Conservation (phyloP, 2,797 vertebrate genomes). For the Geotrypetes seraphini region DNA sequence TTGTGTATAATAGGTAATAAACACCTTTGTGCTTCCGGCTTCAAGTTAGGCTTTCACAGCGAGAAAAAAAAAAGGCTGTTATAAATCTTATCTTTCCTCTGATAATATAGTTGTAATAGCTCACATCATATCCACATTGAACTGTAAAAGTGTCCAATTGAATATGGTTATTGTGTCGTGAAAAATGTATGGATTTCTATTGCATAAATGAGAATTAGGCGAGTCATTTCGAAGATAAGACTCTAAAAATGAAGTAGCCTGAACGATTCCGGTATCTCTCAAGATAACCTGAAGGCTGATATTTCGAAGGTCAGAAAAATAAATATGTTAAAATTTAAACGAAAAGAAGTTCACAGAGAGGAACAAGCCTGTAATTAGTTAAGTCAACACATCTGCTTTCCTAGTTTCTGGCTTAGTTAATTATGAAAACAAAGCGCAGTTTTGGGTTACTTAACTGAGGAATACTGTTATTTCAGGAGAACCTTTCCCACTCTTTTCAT, state of each 20-base stretch:
- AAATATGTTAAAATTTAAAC: neutral
- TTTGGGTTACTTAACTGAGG: slow-evolving; percentile 50
- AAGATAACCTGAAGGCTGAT: too few relatives aligned
- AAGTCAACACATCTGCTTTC: slow-evolving; percentile 65
- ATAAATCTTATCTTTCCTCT: slow-evolving; percentile 58
- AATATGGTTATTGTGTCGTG: slow-evolving; percentile 52
- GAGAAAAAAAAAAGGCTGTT: too few relatives aligned
- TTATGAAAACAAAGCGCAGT: slow-evolving; percentile 54
- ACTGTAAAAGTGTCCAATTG: slow-evolving; percentile 55
- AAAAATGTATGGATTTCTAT: slow-evolving; percentile 29
- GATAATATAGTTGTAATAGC: slow-evolving; percentile 61
- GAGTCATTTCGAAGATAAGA: too few relatives aligned
- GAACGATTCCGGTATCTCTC: too few relatives aligned
- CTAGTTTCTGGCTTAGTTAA: slow-evolving; percentile 52
- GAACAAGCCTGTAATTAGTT: slow-evolving; percentile 58
- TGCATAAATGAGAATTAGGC: too few relatives aligned
- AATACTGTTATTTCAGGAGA: slow-evolving; percentile 60
- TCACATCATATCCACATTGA: slow-evolving; percentile 44
- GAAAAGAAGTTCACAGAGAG: slow-evolving; percentile 39
- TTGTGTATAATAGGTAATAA: too few relatives aligned
- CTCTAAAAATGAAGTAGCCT: too few relatives aligned
- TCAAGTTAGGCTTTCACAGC: too few relatives aligned
- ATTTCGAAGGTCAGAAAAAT: too few relatives aligned
- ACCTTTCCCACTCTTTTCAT: slow-evolving; percentile 29
- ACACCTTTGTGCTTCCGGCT: too few relatives aligned